These are phyloP conservation scores for Theonella swinhoei DNA, from an alignment of 37 sponge, comb jelly and placozoan genomes.

Conservation along the genomic window DNA sequence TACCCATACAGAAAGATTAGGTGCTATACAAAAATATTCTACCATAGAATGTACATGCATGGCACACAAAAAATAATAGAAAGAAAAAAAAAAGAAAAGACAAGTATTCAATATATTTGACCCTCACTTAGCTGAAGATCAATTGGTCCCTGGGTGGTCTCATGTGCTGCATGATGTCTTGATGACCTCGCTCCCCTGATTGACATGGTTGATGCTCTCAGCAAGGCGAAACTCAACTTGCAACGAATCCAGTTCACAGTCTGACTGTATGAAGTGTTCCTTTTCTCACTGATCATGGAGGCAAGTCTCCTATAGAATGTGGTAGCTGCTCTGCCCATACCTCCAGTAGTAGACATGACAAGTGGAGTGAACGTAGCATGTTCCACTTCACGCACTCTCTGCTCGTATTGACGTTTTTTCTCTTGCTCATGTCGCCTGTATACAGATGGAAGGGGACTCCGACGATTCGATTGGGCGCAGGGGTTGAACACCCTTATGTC, in stretches of 20 bases:
- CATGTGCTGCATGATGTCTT: background rate
- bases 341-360: background rate
- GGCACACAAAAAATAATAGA: no score
- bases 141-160: background rate
- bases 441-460: background rate
- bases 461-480: background rate
- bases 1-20: no score
- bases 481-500: background rate
- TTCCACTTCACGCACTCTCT: background rate
- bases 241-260: background rate
- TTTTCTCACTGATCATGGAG: slow-evolving; percentile 16
- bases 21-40: no score
- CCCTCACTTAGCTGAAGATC: no score
- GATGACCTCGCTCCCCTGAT: background rate
- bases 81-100: no score
- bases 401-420: slow-evolving; percentile 11
- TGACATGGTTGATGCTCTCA: background rate
- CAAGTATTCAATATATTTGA: no score
- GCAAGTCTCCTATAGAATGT: background rate
- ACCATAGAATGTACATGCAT: no score
- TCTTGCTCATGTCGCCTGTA: slow-evolving; percentile 10
- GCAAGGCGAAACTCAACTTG: background rate
- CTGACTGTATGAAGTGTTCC: background rate
- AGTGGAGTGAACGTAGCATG: background rate
- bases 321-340: background rate